Evolutionary conservation across 1,140 invertebrate species (phyloP).

Genomic region (Macrostomum lignano): DNA sequence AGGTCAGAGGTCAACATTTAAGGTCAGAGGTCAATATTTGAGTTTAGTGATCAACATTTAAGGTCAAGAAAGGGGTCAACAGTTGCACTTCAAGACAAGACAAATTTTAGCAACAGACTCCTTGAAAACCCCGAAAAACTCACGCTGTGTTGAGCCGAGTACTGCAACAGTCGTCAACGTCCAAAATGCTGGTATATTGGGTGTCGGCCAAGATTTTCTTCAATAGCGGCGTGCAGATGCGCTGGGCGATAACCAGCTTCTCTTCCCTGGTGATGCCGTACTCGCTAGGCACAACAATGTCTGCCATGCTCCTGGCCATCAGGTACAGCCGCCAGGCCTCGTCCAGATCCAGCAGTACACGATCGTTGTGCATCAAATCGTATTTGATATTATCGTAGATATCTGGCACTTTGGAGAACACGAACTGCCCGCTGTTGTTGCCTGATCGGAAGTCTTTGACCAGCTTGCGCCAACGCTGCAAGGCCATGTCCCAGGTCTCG

Average conservation of each 20-base stretch:
- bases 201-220: slow-evolving; percentile 83
- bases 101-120: no score
- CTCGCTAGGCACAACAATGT: slow-evolving; percentile 88
- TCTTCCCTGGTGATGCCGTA: slow-evolving; percentile 80
- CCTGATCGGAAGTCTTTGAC: slow-evolving; percentile 87
- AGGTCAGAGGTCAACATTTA: no score
- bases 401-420: slow-evolving; percentile 95
- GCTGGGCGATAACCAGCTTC: slow-evolving; percentile 80
- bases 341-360: slow-evolving; percentile 67
- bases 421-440: slow-evolving; percentile 64
- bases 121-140: no score
- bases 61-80: no score
- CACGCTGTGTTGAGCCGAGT: no score
- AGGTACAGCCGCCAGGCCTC: slow-evolving; percentile 73
- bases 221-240: slow-evolving; percentile 75
- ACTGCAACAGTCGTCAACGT: slow-evolving; percentile 15
- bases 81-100: no score
- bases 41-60: slow-evolving; percentile 42
- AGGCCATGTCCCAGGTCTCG: neutral
- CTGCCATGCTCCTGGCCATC: slow-evolving; percentile 72
- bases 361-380: slow-evolving; percentile 88
- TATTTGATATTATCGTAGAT: slow-evolving; percentile 98
- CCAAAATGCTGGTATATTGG: slow-evolving; percentile 59
- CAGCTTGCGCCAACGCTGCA: slow-evolving; percentile 81
- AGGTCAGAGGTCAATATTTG: no score